phyloP scores from a whole-genome alignment of 2,888 invertebrate species.

The Folsomia manolachei region DNA sequence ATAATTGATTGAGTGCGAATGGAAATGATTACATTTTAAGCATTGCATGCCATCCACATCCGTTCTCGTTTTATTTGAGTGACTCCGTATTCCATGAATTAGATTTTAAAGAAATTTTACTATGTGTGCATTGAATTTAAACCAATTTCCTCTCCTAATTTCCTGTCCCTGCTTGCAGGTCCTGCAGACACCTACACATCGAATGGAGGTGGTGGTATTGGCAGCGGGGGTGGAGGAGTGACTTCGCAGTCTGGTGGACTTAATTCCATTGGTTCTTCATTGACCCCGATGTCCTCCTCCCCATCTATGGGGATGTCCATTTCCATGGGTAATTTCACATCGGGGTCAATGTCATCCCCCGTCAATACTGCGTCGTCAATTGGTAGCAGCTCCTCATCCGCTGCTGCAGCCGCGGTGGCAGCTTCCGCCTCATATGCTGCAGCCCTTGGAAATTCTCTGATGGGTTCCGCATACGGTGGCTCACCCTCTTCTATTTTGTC shows the following conservation, averaged over 20 bases:
- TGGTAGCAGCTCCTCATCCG: slow-evolving; percentile 24
- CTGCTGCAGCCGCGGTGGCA: slow-evolving; percentile 31
- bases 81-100: slow-evolving; percentile 6
- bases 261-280: slow-evolving; percentile 1
- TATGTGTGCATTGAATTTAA: background rate
- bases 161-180: slow-evolving; percentile 3
- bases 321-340: slow-evolving; percentile 31
- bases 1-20: background rate
- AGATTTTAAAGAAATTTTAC: background rate
- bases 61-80: slow-evolving; percentile 19
- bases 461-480: slow-evolving; percentile 48
- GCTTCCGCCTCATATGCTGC: slow-evolving; percentile 45
- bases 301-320: slow-evolving; percentile 42
- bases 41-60: background rate
- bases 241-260: background rate
- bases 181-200: slow-evolving; percentile 22
- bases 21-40: background rate
- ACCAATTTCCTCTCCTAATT: background rate
- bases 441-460: slow-evolving; percentile 49
- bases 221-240: too few species aligned
- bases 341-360: slow-evolving; percentile 32
- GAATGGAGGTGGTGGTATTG: slow-evolving; percentile 23
- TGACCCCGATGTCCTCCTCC: slow-evolving; percentile 20
- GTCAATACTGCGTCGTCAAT: slow-evolving; percentile 23
- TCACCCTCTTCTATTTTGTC: slow-evolving; percentile 46